Conservation (phyloP, 1,140 invertebrate genomes). For the Zaprionus gabonicus region DNA sequence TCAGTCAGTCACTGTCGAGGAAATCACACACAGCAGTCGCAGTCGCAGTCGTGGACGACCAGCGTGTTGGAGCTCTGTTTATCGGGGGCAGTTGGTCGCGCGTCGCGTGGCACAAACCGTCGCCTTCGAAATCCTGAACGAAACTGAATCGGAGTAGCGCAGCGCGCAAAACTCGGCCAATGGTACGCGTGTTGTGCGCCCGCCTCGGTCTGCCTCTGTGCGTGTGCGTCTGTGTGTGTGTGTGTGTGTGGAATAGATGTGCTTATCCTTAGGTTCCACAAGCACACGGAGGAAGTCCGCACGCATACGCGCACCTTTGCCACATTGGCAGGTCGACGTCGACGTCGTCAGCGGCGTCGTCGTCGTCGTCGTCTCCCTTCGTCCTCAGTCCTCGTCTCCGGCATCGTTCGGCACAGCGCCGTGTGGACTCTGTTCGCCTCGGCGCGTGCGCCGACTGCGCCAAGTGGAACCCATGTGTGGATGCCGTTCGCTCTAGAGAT, state of each 20-base stretch:
- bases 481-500: conserved; percentile 1
- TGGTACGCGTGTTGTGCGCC: not conserved
- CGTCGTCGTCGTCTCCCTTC: not conserved
- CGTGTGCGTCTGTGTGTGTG: conserved; percentile 1
- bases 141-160: conserved; percentile 14
- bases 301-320: conserved; percentile 13
- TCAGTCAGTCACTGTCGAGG: not conserved
- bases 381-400: not conserved
- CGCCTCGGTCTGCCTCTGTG: not conserved
- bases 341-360: not conserved
- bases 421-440: not conserved
- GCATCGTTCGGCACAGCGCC: not conserved
- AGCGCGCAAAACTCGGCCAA: conserved; percentile 13
- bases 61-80: not conserved
- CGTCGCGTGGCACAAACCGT: conserved; percentile 13
- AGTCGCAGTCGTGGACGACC: not conserved
- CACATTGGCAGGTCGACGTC: conserved; percentile 15
- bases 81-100: not conserved
- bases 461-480: conserved; percentile 4
- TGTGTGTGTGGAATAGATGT: not conserved
- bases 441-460: not conserved
- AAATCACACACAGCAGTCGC: not conserved
- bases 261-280: conserved; percentile 14
- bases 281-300: conserved; percentile 7
- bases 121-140: conserved; percentile 14